phyloP scores from a whole-genome alignment of 2,113 vertebrate species.

The Microcebus jonahi region DNA sequence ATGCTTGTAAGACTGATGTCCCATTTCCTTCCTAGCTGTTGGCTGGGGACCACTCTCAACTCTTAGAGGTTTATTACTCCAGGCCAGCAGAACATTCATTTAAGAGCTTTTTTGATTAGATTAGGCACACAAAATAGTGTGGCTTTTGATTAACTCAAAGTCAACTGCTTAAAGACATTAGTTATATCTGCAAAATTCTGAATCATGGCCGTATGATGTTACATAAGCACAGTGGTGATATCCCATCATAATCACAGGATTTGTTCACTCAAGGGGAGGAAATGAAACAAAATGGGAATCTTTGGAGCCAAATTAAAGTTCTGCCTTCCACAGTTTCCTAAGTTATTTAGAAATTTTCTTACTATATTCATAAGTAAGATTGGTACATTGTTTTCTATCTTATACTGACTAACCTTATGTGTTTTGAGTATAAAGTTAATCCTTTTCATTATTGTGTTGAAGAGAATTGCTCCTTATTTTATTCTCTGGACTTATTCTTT shows the following conservation, averaged over 20 bases:
- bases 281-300: background rate
- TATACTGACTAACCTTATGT: background rate
- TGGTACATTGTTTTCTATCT: background rate
- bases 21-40: background rate
- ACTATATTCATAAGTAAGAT: background rate
- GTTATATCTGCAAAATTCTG: background rate
- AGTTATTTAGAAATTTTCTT: background rate
- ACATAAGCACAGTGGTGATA: background rate
- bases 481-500: background rate
- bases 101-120: background rate
- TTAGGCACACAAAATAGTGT: background rate
- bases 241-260: background rate
- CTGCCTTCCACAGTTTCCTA: background rate
- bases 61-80: background rate
- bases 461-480: background rate
- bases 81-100: background rate
- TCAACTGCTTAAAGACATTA: background rate
- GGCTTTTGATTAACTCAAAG: background rate
- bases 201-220: background rate
- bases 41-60: background rate
- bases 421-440: background rate
- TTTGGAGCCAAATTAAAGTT: background rate
- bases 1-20: background rate
- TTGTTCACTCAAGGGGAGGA: background rate
- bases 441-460: background rate